Base-by-base conservation (phyloP, 2,113 vertebrate species). In the Mormyrus iriodes region DNA sequence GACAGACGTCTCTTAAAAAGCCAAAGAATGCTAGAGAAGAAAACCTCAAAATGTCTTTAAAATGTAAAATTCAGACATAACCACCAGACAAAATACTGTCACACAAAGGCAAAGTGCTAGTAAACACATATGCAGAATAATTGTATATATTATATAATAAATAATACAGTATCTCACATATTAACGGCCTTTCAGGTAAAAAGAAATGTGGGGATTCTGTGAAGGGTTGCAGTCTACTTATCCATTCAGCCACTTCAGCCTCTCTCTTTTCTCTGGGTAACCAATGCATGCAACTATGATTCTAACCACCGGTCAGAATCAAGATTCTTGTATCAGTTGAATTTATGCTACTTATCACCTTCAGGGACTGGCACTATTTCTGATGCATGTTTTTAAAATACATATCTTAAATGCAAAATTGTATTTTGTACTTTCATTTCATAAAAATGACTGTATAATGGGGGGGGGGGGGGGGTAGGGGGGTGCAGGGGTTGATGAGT, bases 1-100 rank as follows among this genome's bases (percentile, higher is more conserved):
- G 92, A 92, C 87, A 49, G 58, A 51, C 3, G 88, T 92, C 89
- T 86, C 88, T 91, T 88, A n/a, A 55, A 17, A 87, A 76, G 73
- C 42, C 17, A 89, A 90, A 92, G 90, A 93, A 49, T 27, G 85
- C 52, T 58, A 55, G 35, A 55, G 6, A 42, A 86, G n/a, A 10
- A 53, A 35, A 31, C 0, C 4, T 10, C 31, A 19, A 65, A 76
- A 76, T 52, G 58, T n/a, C 42, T 73, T 65, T 10, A 69, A 24
- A 76, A 10, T 65, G 61, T 65, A 27, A n/a, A 65, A 31, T 69
- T 69, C 61, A 69, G 61, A 69, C 61, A 48, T 48, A 69, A 31
- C 27, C n/a, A 65, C n/a, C 10, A 65, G 61, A 27, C 61, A 65
- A 27, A 69, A 31, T 69, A 79, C 13, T 76, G 27, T 76, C 31